These are phyloP conservation scores for Tiliacea citrago DNA, from an alignment of 2,888 invertebrate species.

Conservation along the genomic window DNA sequence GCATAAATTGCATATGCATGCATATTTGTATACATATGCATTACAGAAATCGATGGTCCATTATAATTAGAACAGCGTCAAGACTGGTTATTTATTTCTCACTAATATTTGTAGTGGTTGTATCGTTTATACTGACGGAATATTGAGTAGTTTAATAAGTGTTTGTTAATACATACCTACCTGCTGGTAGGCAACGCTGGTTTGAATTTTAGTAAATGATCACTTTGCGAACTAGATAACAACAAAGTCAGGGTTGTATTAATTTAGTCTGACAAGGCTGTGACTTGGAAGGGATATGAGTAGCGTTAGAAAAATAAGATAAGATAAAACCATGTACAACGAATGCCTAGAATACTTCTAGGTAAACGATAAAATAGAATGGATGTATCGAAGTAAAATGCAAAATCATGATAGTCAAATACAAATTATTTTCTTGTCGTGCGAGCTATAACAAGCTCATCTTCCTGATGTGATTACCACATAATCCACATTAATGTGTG, in stretches of 20 bases:
- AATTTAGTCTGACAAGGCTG: slow-evolving; percentile 59
- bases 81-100: slow-evolving; percentile 21
- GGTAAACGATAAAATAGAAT: not conserved
- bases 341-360: not conserved
- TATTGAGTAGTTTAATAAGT: slow-evolving; percentile 45
- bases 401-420: not conserved
- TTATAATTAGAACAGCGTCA: slow-evolving; percentile 31
- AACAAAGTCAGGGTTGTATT: slow-evolving; percentile 70
- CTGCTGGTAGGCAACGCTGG: slow-evolving; percentile 24
- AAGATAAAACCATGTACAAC: slow-evolving; percentile 9
- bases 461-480: slow-evolving; percentile 33
- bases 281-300: slow-evolving; percentile 55
- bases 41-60: slow-evolving; percentile 21
- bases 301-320: slow-evolving; percentile 42
- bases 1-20: slow-evolving; percentile 19
- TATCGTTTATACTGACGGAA: slow-evolving; percentile 32
- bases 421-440: not conserved
- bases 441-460: not conserved
- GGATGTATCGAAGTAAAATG: not conserved
- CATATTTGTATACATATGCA: slow-evolving; percentile 10
- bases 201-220: slow-evolving; percentile 57
- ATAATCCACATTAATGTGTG: slow-evolving; percentile 20
- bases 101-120: slow-evolving; percentile 32
- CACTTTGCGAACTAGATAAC: slow-evolving; percentile 50
- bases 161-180: slow-evolving; percentile 43